phyloP scores from a whole-genome alignment of 2,113 vertebrate genomes.

The Cottus gobio region DNA sequence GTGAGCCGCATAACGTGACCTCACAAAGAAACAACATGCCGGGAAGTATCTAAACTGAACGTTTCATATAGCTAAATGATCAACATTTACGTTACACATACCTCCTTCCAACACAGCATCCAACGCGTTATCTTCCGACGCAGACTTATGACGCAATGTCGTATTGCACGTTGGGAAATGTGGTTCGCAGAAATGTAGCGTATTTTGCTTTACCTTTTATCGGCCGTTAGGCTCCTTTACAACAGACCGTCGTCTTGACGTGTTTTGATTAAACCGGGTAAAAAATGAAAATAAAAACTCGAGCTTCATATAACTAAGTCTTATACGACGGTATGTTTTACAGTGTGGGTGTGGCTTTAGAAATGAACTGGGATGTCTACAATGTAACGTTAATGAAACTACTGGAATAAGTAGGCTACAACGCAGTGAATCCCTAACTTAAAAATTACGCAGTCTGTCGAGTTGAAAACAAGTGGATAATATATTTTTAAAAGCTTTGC shows the following conservation, averaged over 20 bases:
- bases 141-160: constrained; percentile 50
- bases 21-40: too few species aligned
- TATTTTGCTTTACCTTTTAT: not conserved
- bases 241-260: not conserved
- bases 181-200: constrained; percentile 31
- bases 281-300: not conserved
- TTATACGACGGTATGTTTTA: not conserved
- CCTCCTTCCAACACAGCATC: constrained; percentile 4
- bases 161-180: constrained; percentile 60
- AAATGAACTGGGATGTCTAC: not conserved
- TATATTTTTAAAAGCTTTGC: not conserved
- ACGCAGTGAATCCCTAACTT: not conserved
- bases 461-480: not conserved
- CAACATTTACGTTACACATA: not conserved
- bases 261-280: not conserved
- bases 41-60: not conserved
- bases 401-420: not conserved
- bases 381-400: not conserved
- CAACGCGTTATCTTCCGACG: constrained; percentile 44
- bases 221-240: too few species aligned
- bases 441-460: not conserved
- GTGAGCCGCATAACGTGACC: not conserved
- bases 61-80: not conserved
- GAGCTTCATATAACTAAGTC: not conserved
- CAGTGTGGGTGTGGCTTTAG: not conserved